phyloP scores from a whole-genome alignment of 2,888 invertebrate species.

The Trichogramma dendrolimi region DNA sequence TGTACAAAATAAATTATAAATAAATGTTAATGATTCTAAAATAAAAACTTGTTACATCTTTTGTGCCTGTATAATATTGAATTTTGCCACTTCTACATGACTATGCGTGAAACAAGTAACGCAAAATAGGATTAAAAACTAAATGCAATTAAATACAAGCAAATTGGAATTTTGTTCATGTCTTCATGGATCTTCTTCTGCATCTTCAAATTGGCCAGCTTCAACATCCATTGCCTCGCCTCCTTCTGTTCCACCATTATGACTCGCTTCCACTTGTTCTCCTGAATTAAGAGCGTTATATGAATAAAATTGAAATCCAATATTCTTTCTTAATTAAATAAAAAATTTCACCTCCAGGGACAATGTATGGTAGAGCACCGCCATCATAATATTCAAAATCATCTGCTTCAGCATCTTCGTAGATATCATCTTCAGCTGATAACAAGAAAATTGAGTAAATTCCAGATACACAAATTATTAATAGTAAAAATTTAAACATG shows the following conservation, averaged over 20 bases:
- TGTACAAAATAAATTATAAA: constrained; percentile 51
- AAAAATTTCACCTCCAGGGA: constrained; percentile 40
- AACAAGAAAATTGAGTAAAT: neutral
- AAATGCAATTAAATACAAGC: constrained; percentile 41
- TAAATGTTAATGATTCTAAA: constrained; percentile 45
- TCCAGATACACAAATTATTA: neutral
- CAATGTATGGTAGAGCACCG: constrained; percentile 49
- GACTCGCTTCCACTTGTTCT: constrained; percentile 50
- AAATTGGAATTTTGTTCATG: constrained; percentile 24
- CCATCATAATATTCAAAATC: constrained; percentile 52
- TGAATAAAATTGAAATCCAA: neutral
- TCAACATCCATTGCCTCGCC: constrained; percentile 54
- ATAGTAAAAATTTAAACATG: neutral
- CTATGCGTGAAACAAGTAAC: constrained; percentile 37
- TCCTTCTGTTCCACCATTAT: constrained; percentile 44
- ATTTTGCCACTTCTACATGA: constrained; percentile 37
- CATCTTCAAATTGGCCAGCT: constrained; percentile 60
- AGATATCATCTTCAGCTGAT: constrained; percentile 54
- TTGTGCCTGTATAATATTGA: constrained; percentile 35
- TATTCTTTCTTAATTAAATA: neutral
- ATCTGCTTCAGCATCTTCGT: constrained; percentile 54
- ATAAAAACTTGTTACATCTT: constrained; percentile 27
- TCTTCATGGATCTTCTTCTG: constrained; percentile 54
- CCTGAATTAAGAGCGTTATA: constrained; percentile 29
- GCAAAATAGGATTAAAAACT: constrained; percentile 40